These are phyloP conservation scores for Periophthalmus modestus DNA, from an alignment of 2,113 vertebrate species.

Conservation along the genomic window DNA sequence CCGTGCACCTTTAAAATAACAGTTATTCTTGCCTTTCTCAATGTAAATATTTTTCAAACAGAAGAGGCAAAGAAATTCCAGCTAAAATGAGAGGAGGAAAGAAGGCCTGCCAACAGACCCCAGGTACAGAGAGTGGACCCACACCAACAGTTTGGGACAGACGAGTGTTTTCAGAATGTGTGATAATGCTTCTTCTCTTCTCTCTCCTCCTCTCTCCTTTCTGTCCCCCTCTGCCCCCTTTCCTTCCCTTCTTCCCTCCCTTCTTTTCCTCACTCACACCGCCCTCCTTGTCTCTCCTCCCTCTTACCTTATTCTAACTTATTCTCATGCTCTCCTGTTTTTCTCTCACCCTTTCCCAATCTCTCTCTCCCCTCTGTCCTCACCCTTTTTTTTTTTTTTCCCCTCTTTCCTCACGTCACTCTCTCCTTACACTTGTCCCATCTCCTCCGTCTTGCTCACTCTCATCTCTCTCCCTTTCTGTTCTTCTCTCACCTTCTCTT, in stretches of 20 bases:
- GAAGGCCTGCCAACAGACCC: constrained; percentile 75
- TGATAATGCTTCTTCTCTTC: background rate
- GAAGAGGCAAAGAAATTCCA: constrained; percentile 83
- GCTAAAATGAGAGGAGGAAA: constrained; percentile 81
- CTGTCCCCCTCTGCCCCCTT: background rate
- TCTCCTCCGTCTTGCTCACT: no score
- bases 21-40: background rate
- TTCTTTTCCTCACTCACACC: background rate
- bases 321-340: no score
- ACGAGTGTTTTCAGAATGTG: background rate
- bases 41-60: constrained; percentile 37
- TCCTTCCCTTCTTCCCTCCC: background rate
- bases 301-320: no score
- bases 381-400: no score
- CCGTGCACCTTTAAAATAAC: background rate
- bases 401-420: no score
- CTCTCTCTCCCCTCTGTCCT: no score
- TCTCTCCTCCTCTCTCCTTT: background rate
- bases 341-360: no score
- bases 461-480: no score
- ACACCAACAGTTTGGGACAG: background rate
- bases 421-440: no score
- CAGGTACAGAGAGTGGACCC: constrained; percentile 63
- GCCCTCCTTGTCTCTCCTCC: background rate
- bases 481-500: no score